phyloP scores from a whole-genome alignment of 1,140 invertebrate genomes.

The Battus philenor region DNA sequence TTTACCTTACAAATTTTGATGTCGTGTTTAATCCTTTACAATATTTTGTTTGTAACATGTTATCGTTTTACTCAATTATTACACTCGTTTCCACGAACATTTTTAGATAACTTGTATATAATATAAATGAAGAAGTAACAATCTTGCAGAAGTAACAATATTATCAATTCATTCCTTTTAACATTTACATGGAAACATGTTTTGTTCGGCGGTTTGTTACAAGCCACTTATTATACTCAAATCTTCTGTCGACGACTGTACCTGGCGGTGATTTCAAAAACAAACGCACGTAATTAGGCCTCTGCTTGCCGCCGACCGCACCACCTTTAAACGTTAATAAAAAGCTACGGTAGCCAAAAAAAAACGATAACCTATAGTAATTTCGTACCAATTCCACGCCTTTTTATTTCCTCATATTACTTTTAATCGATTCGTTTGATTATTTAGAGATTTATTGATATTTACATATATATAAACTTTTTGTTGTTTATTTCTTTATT shows the following conservation, averaged over 20 bases:
- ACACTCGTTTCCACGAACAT: too few relatives aligned
- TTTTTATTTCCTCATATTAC: slow-evolving; percentile 26
- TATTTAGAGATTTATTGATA: slow-evolving; percentile 13
- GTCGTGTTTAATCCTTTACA: too few relatives aligned
- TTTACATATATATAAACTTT: too few relatives aligned
- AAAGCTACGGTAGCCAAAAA: slow-evolving; percentile 55
- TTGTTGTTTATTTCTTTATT: too few relatives aligned
- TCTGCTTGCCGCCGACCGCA: slow-evolving; percentile 37
- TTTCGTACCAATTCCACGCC: slow-evolving; percentile 46
- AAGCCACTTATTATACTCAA: slow-evolving; percentile 4
- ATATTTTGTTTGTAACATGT: too few relatives aligned
- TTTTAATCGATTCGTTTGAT: slow-evolving; percentile 22
- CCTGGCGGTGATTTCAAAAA: slow-evolving; percentile 62
- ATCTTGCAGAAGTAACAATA: too few relatives aligned
- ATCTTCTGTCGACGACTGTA: slow-evolving; percentile 37
- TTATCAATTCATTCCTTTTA: slow-evolving; percentile 8
- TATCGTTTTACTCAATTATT: too few relatives aligned
- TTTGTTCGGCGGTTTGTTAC: slow-evolving; percentile 3
- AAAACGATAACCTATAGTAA: slow-evolving; percentile 44
- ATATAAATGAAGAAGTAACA: too few relatives aligned
- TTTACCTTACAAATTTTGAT: too few relatives aligned
- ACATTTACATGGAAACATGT: not conserved
- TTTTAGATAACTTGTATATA: too few relatives aligned
- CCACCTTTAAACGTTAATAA: slow-evolving; percentile 31
- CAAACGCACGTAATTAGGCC: slow-evolving; percentile 68